Base-by-base conservation (phyloP, 2,113 vertebrate species). In the Pterophyllum scalare region DNA sequence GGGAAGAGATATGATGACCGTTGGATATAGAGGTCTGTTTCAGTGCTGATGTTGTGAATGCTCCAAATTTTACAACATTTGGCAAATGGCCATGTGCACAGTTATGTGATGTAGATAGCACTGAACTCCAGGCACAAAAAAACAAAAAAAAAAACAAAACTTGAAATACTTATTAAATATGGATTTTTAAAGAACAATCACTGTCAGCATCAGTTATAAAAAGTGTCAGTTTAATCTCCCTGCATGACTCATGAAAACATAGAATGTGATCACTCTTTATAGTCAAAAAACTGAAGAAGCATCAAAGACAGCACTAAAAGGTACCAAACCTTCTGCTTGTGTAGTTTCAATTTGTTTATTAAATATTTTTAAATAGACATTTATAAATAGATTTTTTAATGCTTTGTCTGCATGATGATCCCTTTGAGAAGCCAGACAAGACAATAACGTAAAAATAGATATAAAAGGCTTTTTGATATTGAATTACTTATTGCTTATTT, bases 31-130 rank as follows among this genome's bases (percentile, higher is more conserved):
- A 77, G 62, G 46, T 40, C 38, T 5, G 77, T 88, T 85, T 92
- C 72, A 17, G 81, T 46, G 9, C 31, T 87, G 87, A 83, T 83
- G 85, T 49, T 88, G 77, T 77, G 52, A 82, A 81, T 77, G 58
- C 75, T 84, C 54, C 59, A 24, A 60, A 88, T 84, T 64, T 80
- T 70, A 90, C 85, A 84, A 38, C 77, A 70, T 83, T 90, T 86
- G 80, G 56, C 43, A 54, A 85, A 80, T 77, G 75, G 46, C 40
- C 84, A 77, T 75, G 13, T 62, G 19, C 33, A 86, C 84, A 86
- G 57, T 81, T n/a, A 75, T 67, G 81, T 79, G 79, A 91, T 79
- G 81, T 92, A 84, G 64, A 43, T 17, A 70, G 65, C 15, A 49
- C 43, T 49, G 40, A 70, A 70, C 24, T 49, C 49, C 40, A 70